A percentile compares a stretch with the other conserved stretches of the same genome.
Evolutionary conservation across 2,888 invertebrate species (phyloP).

Genomic region (Chymomyza procnemis): DNA sequence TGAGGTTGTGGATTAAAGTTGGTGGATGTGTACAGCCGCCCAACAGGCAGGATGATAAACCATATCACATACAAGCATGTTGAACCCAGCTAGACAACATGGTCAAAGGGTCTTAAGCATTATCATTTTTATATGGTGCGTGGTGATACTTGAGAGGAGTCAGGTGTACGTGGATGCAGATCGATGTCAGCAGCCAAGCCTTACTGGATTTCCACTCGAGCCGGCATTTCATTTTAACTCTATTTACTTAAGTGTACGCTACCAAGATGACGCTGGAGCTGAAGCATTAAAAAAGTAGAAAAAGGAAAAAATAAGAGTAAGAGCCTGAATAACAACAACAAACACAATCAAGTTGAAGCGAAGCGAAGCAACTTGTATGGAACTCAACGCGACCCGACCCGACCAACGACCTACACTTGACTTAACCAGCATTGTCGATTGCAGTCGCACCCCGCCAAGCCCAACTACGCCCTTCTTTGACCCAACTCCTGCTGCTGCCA

Average conservation of each 20-base stretch:
- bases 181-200: constrained; percentile 57
- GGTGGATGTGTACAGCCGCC: background rate
- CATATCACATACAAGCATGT: background rate
- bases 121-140: background rate
- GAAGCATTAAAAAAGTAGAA: constrained; percentile 53
- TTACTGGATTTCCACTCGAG: constrained; percentile 1
- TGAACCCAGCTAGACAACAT: background rate
- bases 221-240: constrained; percentile 67
- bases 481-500: background rate
- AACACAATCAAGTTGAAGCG: background rate
- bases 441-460: constrained; percentile 32
- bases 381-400: constrained; percentile 43
- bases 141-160: background rate
- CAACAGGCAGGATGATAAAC: background rate
- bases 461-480: background rate
- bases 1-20: background rate
- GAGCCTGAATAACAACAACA: background rate
- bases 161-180: constrained; percentile 30
- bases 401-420: constrained; percentile 75
- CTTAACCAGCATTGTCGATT: constrained; percentile 75
- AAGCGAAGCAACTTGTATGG: constrained; percentile 6
- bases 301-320: background rate
- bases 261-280: constrained; percentile 38
- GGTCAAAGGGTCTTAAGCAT: background rate
- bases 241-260: constrained; percentile 68